A percentile compares a stretch with the other conserved stretches of the same genome.
Evolutionary conservation across 2,797 vertebrate genomes (phyloP).

Genomic region (Sebastes nivosus): DNA sequence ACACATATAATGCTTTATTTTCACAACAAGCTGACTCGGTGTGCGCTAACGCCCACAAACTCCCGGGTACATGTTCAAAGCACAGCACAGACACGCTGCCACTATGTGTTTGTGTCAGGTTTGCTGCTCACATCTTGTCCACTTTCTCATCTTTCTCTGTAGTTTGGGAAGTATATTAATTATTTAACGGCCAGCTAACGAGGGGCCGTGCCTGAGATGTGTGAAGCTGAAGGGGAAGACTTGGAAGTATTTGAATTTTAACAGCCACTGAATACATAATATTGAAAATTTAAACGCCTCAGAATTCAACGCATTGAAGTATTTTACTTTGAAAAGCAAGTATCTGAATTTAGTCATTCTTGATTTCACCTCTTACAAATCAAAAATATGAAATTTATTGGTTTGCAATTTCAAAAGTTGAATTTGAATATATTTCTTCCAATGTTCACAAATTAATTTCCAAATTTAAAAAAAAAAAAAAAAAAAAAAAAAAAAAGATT

Average conservation of each 20-base stretch:
- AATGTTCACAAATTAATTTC: no score
- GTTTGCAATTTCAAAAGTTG: background rate
- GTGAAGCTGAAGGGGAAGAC: slow-evolving; percentile 3
- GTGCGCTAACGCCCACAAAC: background rate
- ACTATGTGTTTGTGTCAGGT: slow-evolving; percentile 4
- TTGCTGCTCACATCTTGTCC: background rate
- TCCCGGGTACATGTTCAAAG: slow-evolving; percentile 1
- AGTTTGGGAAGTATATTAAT: slow-evolving; percentile 55
- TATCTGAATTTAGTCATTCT: background rate
- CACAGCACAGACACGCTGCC: background rate
- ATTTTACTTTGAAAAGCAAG: background rate
- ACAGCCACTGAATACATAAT: background rate
- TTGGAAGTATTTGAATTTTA: background rate
- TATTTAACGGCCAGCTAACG: slow-evolving; percentile 65
- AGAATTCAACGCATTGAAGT: background rate
- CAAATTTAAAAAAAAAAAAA: no score
- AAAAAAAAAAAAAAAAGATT: no score
- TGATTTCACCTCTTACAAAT: background rate
- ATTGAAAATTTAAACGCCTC: background rate
- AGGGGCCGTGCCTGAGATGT: slow-evolving; percentile 39
- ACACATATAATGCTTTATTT: background rate
- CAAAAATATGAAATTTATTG: background rate
- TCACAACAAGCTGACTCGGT: background rate
- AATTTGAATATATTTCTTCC: no score
- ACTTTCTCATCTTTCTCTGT: slow-evolving; percentile 33